Evolutionary conservation across 1,140 invertebrate genomes (phyloP).

Genomic region (Diuraphis noxia): DNA sequence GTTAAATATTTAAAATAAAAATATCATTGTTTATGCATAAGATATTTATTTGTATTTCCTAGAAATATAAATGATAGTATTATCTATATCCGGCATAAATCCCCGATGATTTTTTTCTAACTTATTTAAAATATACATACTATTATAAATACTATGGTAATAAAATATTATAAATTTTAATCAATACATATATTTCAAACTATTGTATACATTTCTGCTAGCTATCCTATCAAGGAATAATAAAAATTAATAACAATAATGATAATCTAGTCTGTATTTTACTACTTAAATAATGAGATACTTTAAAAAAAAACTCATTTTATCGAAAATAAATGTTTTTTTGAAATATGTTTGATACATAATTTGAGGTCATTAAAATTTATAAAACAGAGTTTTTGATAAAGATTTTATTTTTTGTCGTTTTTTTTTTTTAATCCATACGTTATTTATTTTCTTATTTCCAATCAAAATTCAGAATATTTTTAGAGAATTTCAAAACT

Average conservation of each 20-base stretch:
- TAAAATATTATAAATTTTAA: conserved; percentile 9
- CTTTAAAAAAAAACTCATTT: background rate
- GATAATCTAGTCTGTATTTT: too few species aligned
- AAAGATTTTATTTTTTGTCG: background rate
- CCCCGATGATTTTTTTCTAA: background rate
- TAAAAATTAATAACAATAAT: too few species aligned
- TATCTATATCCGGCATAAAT: conserved; percentile 6
- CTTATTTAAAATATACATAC: too few species aligned
- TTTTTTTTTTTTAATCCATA: background rate
- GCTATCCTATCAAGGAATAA: background rate
- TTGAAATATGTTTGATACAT: background rate
- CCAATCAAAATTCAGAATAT: too few species aligned
- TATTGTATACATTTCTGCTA: background rate
- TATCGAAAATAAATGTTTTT: background rate
- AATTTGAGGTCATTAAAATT: too few species aligned
- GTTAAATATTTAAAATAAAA: background rate
- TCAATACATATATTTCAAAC: background rate
- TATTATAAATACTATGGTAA: background rate
- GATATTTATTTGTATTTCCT: background rate
- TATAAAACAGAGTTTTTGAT: background rate
- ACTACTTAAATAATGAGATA: too few species aligned
- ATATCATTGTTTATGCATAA: background rate
- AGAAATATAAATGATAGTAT: background rate
- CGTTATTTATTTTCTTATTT: too few species aligned
- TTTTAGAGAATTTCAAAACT: too few species aligned